phyloP scores from a whole-genome alignment of 2,888 invertebrate species.

The Eilema sororculum region DNA sequence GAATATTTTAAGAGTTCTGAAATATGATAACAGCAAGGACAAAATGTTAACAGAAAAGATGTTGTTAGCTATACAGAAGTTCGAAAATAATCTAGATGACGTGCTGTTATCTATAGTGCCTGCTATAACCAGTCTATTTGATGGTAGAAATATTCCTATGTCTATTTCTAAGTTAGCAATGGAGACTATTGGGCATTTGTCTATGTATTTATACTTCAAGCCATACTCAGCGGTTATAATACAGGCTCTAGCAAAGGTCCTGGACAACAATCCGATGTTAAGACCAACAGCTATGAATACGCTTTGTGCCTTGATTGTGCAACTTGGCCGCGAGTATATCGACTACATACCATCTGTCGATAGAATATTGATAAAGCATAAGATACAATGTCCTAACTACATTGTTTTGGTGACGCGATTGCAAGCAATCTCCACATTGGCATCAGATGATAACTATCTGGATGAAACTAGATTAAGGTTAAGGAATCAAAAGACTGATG shows the following conservation, averaged over 20 bases:
- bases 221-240: constrained; percentile 97
- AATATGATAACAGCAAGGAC: constrained; percentile 95
- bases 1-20: constrained; percentile 96
- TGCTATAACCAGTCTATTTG: constrained; percentile 96
- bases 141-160: constrained; percentile 93
- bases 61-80: constrained; percentile 95
- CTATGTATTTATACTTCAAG: constrained; percentile 95
- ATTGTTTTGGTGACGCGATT: constrained; percentile 93
- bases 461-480: constrained; percentile 88
- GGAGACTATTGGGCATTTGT: constrained; percentile 95
- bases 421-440: constrained; percentile 91
- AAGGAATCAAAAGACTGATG: constrained; percentile 91
- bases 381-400: constrained; percentile 92
- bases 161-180: constrained; percentile 91
- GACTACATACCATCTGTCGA: constrained; percentile 98
- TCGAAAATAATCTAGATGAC: constrained; percentile 98
- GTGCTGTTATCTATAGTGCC: constrained; percentile 97
- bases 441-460: constrained; percentile 92
- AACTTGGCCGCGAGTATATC: constrained; percentile 96
- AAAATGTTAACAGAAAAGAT: constrained; percentile 93
- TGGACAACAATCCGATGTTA: constrained; percentile 93
- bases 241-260: constrained; percentile 95
- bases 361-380: constrained; percentile 93
- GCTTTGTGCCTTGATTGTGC: constrained; percentile 94
- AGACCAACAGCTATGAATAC: constrained; percentile 95